Base-by-base conservation (phyloP, 2,888 invertebrate species). In the Zelleria hepariella region DNA sequence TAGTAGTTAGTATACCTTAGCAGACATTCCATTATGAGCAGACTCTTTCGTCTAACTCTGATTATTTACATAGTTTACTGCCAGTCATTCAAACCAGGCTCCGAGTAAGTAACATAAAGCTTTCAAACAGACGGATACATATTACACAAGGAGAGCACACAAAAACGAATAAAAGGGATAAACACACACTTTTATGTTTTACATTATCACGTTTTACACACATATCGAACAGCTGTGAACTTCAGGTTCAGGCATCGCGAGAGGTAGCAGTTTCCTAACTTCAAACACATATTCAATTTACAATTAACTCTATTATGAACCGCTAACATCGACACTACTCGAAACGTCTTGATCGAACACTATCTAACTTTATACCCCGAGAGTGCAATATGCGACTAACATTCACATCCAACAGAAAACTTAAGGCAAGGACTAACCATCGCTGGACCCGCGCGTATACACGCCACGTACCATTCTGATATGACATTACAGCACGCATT, bases 181-280 rank as follows among this genome's bases (percentile, higher is more conserved):
- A 20, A 51, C 51, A 51, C 21, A 20, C 51, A 23, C 23, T 10
- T 4, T 21, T 51, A 51, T 51, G 51, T 51, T 51, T 20, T 23
- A 51, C 51, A 51, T 20, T 51, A 51, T 51, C 51, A 51, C 51
- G 23, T 51, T 51, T 51, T 23, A 25, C 53, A 54, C 53, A 26
- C 25, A 54, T 25, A 53, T 25, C 6, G 25, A 53, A 53, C 53
- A 53, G 25, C 53, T 24, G 53, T 79, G 71, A 78, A 80, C 79
- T 79, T 76, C 74, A 8, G 6, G n/a, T n/a, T 81, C 80, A 86
- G 86, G 83, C 86, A 84, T 81, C 79, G 69, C 74, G 70, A 78
- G 86, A 86, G 86, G 86, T 86, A 86, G 86, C 81, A 75, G 75
- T 82, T 84, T 72, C 72, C 51, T 78, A 75, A 71, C 68, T 75